phyloP scores from a whole-genome alignment of 2,113 vertebrate genomes.

The Microcebus griseorufus region DNA sequence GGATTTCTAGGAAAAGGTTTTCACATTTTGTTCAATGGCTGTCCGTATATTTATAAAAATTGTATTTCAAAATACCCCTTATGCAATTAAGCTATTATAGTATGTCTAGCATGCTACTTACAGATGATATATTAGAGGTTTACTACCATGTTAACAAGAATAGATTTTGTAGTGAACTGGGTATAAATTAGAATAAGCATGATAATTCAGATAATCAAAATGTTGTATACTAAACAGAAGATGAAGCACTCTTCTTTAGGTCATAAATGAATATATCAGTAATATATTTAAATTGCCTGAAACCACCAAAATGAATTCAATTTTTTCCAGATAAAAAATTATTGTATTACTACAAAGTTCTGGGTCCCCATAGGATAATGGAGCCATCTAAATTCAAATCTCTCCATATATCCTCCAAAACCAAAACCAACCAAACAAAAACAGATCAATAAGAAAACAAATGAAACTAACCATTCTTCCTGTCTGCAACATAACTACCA shows the following conservation, averaged over 20 bases:
- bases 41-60: slow-evolving; percentile 10
- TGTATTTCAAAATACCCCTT: slow-evolving; percentile 43
- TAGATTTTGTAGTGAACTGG: slow-evolving; percentile 7
- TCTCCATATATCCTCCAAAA: background rate
- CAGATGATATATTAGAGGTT: background rate
- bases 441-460: background rate
- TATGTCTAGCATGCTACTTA: background rate
- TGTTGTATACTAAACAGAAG: background rate
- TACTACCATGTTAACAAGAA: background rate
- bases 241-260: background rate
- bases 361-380: background rate
- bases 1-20: background rate
- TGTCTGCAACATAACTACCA: background rate
- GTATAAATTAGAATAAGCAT: background rate
- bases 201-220: slow-evolving; percentile 13
- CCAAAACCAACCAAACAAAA: background rate
- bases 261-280: background rate
- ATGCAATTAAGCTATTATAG: slow-evolving; percentile 24
- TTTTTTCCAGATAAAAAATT: background rate
- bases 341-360: background rate
- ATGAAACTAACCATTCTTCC: background rate
- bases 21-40: background rate
- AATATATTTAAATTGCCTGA: background rate
- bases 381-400: background rate
- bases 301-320: background rate